These are phyloP conservation scores for Threskiornis aethiopicus DNA, from an alignment of 2,797 vertebrate genomes.

Conservation along the genomic window DNA sequence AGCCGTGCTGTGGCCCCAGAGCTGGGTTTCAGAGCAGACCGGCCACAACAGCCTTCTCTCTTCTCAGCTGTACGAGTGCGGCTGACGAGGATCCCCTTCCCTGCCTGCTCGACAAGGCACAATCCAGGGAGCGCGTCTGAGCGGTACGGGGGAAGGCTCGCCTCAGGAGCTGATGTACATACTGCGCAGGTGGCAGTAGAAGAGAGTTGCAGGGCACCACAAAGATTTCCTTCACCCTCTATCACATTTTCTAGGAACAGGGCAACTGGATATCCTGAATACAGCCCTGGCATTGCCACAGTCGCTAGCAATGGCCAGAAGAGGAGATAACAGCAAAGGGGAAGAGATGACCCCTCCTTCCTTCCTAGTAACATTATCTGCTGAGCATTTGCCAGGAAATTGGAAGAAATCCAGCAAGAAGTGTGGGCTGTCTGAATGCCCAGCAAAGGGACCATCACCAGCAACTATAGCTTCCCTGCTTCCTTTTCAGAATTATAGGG, in stretches of 20 bases:
- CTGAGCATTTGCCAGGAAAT: background rate
- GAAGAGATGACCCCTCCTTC: background rate
- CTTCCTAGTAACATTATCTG: background rate
- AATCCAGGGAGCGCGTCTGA: background rate
- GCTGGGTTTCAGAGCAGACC: background rate
- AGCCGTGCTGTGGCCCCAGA: too few relatives aligned
- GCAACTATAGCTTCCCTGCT: background rate
- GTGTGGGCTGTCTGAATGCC: background rate
- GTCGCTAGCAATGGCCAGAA: background rate
- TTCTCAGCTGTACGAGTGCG: fast-evolving
- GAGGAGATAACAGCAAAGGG: background rate
- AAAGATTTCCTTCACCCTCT: background rate
- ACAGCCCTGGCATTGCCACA: background rate
- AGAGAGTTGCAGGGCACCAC: background rate
- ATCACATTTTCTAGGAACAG: background rate
- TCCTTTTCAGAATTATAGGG: background rate
- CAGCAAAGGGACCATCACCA: background rate
- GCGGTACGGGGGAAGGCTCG: fast-evolving
- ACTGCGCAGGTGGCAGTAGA: background rate
- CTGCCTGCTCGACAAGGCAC: fast-evolving
- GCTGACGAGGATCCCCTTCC: background rate
- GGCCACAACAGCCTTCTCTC: background rate
- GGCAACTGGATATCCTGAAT: background rate
- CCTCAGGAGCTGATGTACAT: fast-evolving
- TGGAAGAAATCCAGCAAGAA: background rate